Base-by-base conservation (phyloP, 2,888 invertebrate species). In the Xestia ashworthii region DNA sequence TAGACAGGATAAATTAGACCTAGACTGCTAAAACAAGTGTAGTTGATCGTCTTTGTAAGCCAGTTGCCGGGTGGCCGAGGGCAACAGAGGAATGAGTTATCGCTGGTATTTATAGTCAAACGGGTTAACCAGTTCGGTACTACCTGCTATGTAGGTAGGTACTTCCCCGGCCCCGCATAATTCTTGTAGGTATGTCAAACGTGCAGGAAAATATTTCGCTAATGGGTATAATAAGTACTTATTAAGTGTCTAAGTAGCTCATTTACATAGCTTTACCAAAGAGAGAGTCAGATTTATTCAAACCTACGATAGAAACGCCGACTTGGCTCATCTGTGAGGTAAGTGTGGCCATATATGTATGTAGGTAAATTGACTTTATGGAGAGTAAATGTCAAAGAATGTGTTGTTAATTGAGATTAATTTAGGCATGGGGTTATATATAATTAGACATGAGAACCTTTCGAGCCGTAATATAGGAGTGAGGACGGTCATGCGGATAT, bases 121-220 rank as follows among this genome's bases (percentile, higher is more conserved):
- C 82, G n/a, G 65, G 85, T 77, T 70, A 81, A 71, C 74, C 79
- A 78, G 82, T 74, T 85, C n/a, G 46, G 32, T 75, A 68, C 70
- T 77, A 55, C 76, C 41, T 38, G 46, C 60, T 66, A 55, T 38
- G 50, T 74, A 66, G 41, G 74, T 85, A 71, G 41, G 74, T 85
- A 71, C 32, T 73, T 82, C 64, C 83, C 83, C 78, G 74, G 74
- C 70, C 68, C 72, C 74, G 74, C 70, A 75, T 85, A 64, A 74
- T 70, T 74, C 82, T 81, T 70, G 46, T n/a, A n/a, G n/a, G n/a
- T 71, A 68, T 85, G 72, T 75, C 72, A 78, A 62, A 73, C 46
- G n/a, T 81, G 69, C 66, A 55, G 65, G 58, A 71, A 76, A 73
- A 53, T 60, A 50, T 71, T 73, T 84, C 74, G 55, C 74, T 80